Evolutionary conservation across 1,140 invertebrate genomes (phyloP), one percentile per base, ranked within the genome.

Genomic region (Piezodorus guildinii): DNA sequence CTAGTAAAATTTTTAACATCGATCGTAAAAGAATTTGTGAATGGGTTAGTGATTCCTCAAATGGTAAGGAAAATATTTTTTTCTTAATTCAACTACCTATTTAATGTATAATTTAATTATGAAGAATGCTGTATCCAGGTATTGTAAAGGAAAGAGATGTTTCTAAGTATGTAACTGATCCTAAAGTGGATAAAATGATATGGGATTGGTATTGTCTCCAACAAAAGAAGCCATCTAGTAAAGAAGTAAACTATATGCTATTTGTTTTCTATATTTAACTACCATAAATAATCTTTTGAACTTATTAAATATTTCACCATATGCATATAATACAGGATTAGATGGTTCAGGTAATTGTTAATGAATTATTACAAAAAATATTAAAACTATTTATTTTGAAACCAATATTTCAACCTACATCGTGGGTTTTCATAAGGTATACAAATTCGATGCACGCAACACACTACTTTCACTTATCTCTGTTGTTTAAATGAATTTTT

Each of bases 1-100:
- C 69, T 0, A 66, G 69, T 14, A 51, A 67, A 15, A 44, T 72
- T 14, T 72, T 73, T 67, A 44, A 62, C 49, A 67, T 73, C 19
- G 69, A 70, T 34, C 65, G 72, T 34, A 70, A 68, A 60, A 62
- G 72, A 27, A 68, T 73, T 2, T 70, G 66, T 52, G 72, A 73
- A 15, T 73, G 72, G 72, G 46, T 44, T 10, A 45, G 45, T 30
- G 23, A 51, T n/a, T 44, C 45, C 43, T n/a, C 23, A 10, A 63
- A 60, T 43, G 54, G 62, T 62, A 46, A 65, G 44, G 8, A 43
- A 19, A 39, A 6, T 56, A 15, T 10, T 59, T 59, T 9, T 30
- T 59, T 59, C 1, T 27, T 21, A 27, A 59, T 59, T 27, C 21
- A 14, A 12, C 39, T 23, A 2, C 2, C 4, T 19, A 25, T 43